phyloP scores from a whole-genome alignment of 2,797 vertebrate genomes.

The Falco peregrinus region DNA sequence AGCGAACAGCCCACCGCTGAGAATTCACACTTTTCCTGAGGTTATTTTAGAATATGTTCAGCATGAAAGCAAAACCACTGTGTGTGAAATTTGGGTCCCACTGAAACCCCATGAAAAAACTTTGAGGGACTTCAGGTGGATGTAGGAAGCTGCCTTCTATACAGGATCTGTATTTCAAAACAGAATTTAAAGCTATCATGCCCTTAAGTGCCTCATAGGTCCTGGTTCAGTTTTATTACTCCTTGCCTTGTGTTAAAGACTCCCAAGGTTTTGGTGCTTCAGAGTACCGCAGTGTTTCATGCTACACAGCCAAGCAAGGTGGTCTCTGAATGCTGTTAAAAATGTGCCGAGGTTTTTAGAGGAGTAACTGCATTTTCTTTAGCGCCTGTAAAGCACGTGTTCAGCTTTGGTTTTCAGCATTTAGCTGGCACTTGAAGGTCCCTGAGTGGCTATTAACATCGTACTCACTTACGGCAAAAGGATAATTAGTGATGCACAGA shows the following conservation, averaged over 20 bases:
- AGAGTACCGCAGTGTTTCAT: accelerated
- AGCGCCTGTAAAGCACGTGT: not conserved
- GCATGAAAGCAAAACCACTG: not conserved
- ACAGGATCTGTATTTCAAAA: not conserved
- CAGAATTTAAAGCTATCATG: not conserved
- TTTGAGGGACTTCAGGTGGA: not conserved
- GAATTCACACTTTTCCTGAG: not conserved
- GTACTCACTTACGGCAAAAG: not conserved
- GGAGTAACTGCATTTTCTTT: not conserved
- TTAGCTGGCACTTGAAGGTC: not conserved
- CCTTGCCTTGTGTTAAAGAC: slow-evolving; percentile 10
- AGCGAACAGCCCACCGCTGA: not conserved
- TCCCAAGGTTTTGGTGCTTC: not conserved
- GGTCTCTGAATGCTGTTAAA: not conserved
- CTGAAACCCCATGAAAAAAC: not conserved
- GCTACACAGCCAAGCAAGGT: not conserved
- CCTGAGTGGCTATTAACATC: not conserved
- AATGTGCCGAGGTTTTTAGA: not conserved
- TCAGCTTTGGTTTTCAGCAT: not conserved
- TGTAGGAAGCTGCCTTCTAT: not conserved
- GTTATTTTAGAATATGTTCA: not conserved
- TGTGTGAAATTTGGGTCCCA: not conserved
- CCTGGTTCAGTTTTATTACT: not conserved
- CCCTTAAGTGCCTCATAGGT: slow-evolving; percentile 14
- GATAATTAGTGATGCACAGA: not conserved